Conservation (phyloP, 2,888 invertebrate genomes). For the Coleophora deauratella region DNA sequence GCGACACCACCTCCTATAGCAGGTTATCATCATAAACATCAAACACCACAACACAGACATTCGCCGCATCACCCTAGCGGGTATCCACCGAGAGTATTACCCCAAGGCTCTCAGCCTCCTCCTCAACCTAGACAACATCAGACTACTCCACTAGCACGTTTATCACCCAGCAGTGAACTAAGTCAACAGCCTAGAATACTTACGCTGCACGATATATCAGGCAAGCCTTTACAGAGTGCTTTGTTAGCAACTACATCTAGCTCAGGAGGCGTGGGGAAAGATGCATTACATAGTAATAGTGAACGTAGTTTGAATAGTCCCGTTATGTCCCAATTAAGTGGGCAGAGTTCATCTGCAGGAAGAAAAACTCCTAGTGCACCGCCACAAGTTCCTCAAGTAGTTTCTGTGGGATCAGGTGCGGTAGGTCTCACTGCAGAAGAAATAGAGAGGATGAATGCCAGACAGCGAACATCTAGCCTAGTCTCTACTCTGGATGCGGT, state of each 20-base stretch:
- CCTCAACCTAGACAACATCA: conserved; percentile 84
- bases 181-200: conserved; percentile 94
- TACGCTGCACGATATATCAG: conserved; percentile 95
- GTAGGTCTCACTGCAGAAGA: conserved; percentile 95
- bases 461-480: conserved; percentile 91
- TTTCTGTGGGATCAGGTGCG: conserved; percentile 77
- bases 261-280: conserved; percentile 90
- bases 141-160: conserved; percentile 90
- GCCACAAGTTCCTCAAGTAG: conserved; percentile 79
- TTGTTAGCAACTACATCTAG: conserved; percentile 91
- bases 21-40: conserved; percentile 85
- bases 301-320: conserved; percentile 94
- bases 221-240: conserved; percentile 92
- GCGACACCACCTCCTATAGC: conserved; percentile 87
- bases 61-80: conserved; percentile 84
- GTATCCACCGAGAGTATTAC: conserved; percentile 82
- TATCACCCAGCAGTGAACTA: conserved; percentile 93
- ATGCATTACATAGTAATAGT: conserved; percentile 92
- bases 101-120: conserved; percentile 80
- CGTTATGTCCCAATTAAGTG: conserved; percentile 92
- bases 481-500: conserved; percentile 95
- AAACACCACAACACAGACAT: conserved; percentile 82
- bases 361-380: conserved; percentile 81
- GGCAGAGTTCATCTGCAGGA: conserved; percentile 87
- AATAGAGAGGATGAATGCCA: conserved; percentile 90